Base-by-base conservation (phyloP, 2,113 vertebrate species). In the Arenaria interpres region DNA sequence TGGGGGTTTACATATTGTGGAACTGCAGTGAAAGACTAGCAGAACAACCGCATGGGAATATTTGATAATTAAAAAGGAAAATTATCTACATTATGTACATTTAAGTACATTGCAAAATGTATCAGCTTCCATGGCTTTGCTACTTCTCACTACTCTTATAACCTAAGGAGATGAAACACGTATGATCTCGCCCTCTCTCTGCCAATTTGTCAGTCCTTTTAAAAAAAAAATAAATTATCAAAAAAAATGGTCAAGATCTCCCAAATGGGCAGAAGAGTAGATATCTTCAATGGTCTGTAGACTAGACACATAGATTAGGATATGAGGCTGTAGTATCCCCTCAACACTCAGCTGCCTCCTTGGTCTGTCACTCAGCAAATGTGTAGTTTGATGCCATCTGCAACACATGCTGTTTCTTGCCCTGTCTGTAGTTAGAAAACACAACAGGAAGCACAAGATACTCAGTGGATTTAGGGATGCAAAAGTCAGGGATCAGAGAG, bases 41-140 rank as follows among this genome's bases (percentile, higher is more conserved):
- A 90, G 74, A 93, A 96, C 72, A 94, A 87, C 62, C 14, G 32
- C 79, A 69, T 35, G 21, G 66, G 41, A 82, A 17, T 67, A 66
- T 91, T 89, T 96, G 53, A 90, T 24, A 96, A 73, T 43, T 88
- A 94, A 87, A 96, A 84, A 78, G 45, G 53, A 67, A 82, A 66
- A 7, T 8, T 35, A n/a, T 35, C 50, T 91, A 72, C 56, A 30
- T 41, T n/a, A n/a, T n/a, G n/a, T n/a, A n/a, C n/a, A n/a, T n/a
- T 74, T 27, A 5, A 80, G 14, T 32, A 48, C 17, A 59, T 16
- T 33, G 16, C 37, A 15, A 76, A 43, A 60, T 48, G 19, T 33
- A 37, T 48, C 57, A 64, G 7, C 6, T 67, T 81, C n/a, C 46
- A 72, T 0, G 1, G 23, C 32, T 71, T 66, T 79, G 20, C 10